These are phyloP conservation scores for Tinamus guttatus DNA, from an alignment of 2,113 vertebrate species.

Conservation along the genomic window DNA sequence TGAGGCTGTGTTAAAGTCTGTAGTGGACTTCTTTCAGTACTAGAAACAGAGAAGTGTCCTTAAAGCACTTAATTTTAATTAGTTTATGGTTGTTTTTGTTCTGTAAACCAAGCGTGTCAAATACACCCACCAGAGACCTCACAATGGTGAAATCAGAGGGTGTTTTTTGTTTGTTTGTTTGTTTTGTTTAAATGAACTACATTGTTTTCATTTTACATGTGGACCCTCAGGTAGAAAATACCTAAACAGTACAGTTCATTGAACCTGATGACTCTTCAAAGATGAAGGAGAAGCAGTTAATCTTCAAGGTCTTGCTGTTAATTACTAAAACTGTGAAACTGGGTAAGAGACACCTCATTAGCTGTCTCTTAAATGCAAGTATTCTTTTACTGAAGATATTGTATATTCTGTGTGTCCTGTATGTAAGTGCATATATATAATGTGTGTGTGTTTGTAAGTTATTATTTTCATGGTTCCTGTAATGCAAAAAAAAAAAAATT, in stretches of 20 bases:
- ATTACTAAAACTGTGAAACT: background rate
- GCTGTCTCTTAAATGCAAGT: background rate
- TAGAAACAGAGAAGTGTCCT: background rate
- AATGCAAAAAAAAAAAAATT: background rate
- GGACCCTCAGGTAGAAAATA: background rate
- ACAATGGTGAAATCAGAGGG: background rate
- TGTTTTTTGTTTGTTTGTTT: no score
- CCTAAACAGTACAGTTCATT: background rate
- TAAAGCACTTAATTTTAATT: background rate
- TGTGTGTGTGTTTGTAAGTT: background rate
- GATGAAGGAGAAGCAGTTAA: background rate
- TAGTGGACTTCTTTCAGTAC: background rate
- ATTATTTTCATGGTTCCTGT: background rate
- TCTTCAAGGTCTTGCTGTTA: background rate
- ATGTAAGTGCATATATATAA: background rate
- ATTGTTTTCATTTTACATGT: slow-evolving; percentile 20
- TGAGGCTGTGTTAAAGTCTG: background rate
- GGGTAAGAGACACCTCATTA: background rate
- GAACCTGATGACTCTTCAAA: background rate
- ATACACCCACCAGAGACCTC: background rate
- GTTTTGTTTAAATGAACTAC: no score
- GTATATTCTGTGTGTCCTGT: background rate
- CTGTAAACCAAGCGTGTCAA: background rate
- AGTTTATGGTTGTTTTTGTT: background rate
- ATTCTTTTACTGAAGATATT: background rate